Percentiles rank a stretch among this genome's conserved stretches.
Conservation (phyloP, 1,140 invertebrate species). For the Harpegnathos saltator region DNA sequence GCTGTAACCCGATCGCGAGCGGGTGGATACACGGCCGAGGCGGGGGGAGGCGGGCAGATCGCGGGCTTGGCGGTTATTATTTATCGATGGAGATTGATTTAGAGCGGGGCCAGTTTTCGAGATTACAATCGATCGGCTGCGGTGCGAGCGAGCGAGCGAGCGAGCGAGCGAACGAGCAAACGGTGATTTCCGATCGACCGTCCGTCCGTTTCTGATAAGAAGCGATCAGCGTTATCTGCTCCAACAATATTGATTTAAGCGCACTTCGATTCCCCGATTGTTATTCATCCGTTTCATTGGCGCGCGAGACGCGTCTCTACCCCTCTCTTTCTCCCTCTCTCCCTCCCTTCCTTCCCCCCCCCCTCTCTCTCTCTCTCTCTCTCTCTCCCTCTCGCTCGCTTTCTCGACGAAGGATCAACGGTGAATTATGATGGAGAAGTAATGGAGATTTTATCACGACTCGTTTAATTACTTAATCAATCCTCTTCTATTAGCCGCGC, state of each 20-base stretch:
- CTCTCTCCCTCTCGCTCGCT: too few species aligned
- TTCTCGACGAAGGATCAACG: neutral
- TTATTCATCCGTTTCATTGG: neutral
- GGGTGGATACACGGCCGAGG: slow-evolving; percentile 7
- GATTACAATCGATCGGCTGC: slow-evolving; percentile 53
- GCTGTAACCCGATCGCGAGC: slow-evolving; percentile 49
- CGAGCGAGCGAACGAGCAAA: neutral
- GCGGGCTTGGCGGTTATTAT: slow-evolving; percentile 64
- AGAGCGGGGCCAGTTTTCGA: slow-evolving; percentile 59
- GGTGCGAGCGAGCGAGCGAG: neutral
- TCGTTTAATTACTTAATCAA: neutral
- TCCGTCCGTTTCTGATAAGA: slow-evolving; percentile 24
- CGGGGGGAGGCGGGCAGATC: neutral
- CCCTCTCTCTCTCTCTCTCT: too few species aligned
- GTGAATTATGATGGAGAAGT: neutral
- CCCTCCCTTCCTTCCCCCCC: too few species aligned
- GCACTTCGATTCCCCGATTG: neutral
- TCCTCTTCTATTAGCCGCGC: neutral
- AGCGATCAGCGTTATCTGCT: neutral
- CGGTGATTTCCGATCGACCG: slow-evolving; percentile 20
- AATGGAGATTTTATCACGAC: neutral
- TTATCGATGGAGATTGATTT: slow-evolving; percentile 74
- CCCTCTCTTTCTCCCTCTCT: too few species aligned
- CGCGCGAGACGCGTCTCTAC: too few species aligned
- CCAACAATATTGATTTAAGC: neutral